phyloP scores from a whole-genome alignment of 64 coral and sea anemone species.

The Acropora tenuis region DNA sequence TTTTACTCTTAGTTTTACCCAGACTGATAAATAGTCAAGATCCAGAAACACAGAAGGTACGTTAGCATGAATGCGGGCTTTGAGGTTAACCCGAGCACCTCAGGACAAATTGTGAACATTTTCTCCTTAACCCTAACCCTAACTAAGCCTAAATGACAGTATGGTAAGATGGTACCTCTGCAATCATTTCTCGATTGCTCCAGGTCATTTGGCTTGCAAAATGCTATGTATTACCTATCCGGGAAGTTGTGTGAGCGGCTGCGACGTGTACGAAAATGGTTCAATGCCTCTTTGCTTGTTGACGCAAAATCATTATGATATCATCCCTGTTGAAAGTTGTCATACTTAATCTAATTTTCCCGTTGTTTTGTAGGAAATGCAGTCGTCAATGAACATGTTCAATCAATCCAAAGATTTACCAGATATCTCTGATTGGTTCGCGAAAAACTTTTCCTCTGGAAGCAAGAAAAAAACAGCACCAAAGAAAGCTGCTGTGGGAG shows the following conservation, averaged over 20 bases:
- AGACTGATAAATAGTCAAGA: slow-evolving; percentile 88
- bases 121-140: no score
- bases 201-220: background rate
- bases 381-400: slow-evolving; percentile 99
- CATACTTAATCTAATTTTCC: background rate
- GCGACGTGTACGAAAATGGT: no score
- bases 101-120: no score
- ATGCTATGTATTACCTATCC: no score
- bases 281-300: no score
- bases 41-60: slow-evolving; percentile 99
- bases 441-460: slow-evolving; percentile 70
- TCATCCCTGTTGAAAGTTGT: no score
- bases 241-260: no score
- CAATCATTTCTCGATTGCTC: background rate
- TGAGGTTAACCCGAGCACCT: no score
- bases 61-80: background rate
- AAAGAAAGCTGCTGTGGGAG: slow-evolving; percentile 11
- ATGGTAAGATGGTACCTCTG: no score
- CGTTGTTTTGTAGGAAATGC: slow-evolving; percentile 88
- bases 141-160: no score
- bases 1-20: slow-evolving; percentile 91
- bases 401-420: slow-evolving; percentile 99
- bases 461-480: slow-evolving; percentile 25
- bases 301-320: no score
- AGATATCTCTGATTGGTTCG: slow-evolving; percentile 98